These are phyloP conservation scores for Linyphia triangularis DNA, from an alignment of 2,888 invertebrate species.

Conservation along the genomic window DNA sequence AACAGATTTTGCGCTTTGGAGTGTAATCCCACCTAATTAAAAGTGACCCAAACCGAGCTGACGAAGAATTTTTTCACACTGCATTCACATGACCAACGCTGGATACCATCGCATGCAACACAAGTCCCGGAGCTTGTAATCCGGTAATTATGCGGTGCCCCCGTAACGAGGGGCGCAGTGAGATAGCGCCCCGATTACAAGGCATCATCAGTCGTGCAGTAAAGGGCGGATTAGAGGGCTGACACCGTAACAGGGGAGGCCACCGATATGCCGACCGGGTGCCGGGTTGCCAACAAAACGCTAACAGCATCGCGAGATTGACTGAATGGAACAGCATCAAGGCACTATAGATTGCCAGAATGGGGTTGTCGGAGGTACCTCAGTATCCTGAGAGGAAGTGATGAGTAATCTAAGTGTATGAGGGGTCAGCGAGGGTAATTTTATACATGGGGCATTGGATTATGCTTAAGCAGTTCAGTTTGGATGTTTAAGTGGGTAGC, in stretches of 20 bases:
- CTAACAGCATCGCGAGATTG: conserved; percentile 2
- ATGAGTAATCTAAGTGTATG: conserved; percentile 33
- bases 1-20: no score
- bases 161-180: conserved; percentile 32
- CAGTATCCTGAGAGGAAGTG: background rate
- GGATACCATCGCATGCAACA: no score
- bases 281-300: conserved; percentile 39
- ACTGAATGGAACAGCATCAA: background rate
- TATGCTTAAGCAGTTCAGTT: conserved; percentile 7
- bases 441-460: conserved; percentile 38
- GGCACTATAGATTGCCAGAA: background rate
- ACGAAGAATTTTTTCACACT: no score
- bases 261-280: background rate
- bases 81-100: no score
- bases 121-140: no score
- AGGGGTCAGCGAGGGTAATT: conserved; percentile 20
- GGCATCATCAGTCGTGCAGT: conserved; percentile 70
- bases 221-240: conserved; percentile 53
- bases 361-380: background rate
- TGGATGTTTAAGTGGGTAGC: background rate
- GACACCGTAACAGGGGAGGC: conserved; percentile 42
- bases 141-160: conserved; percentile 55
- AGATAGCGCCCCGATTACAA: conserved; percentile 59
- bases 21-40: no score
- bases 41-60: no score